Base-by-base conservation (phyloP, 2,888 invertebrate species). In the Lepetodrilus schrolli region DNA sequence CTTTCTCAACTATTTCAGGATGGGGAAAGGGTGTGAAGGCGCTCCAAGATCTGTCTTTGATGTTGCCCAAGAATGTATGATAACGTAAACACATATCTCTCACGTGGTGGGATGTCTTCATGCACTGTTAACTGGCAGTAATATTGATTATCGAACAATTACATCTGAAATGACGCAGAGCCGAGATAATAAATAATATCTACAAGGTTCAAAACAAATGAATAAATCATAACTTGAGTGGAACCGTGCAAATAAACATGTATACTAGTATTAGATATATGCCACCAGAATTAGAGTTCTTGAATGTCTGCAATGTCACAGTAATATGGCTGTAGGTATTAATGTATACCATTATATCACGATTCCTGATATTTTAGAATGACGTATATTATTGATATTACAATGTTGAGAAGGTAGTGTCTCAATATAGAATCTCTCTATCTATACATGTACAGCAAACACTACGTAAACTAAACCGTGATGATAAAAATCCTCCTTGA, bases 111-210 rank as follows among this genome's bases (percentile, higher is more conserved):
- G 30, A 58, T 58, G 58, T 58, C 58, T 58, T 58, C 58, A 58
- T 58, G 58, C 30, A 30, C 58, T 4, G 30, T 58, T 58, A 58
- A 58, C 58, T 30, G 30, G 30, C 58, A 26, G 58, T 34, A 26
- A 58, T 58, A 58, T 58, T 58, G 58, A 58, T 58, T 58, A 26
- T 58, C 58, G 58, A 26, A 26, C 26, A 58, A 58, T 58, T 58
- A 34, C 58, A 34, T 58, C 10, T 30, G 30, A 58, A 58, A 34
- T 58, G 30, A 23, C 58, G 58, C 26, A 17, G 26, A 58, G 58
- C 58, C 58, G 58, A 58, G 58, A 58, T 30, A 58, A 58, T 58
- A 58, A 58, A 30, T 34, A 58, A 34, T 30, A 23, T 17, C 34
- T 58, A 30, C 30, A 34, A 34, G 58, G 30, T 58, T 58, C 30